Evolutionary conservation across 2,888 invertebrate genomes (phyloP).

Genomic region (Conops quadrifasciatus): DNA sequence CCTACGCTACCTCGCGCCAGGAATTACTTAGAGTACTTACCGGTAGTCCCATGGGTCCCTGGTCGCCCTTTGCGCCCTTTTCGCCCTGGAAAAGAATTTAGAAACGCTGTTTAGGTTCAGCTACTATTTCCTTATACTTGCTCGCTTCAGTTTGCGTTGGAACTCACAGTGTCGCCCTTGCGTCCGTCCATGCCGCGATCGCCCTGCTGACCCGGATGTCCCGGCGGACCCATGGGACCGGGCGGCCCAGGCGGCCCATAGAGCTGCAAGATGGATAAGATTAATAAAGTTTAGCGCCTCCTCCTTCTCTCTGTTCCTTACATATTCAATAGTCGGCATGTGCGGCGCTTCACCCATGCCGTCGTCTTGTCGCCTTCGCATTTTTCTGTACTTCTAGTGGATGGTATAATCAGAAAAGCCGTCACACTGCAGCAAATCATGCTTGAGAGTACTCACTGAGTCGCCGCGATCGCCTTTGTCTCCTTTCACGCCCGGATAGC

Average conservation of each 20-base stretch:
- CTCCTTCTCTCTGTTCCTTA: slow-evolving; percentile 49
- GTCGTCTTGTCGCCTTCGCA: slow-evolving; percentile 65
- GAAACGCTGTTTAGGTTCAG: neutral
- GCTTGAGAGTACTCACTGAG: slow-evolving; percentile 76
- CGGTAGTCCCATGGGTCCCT: slow-evolving; percentile 94
- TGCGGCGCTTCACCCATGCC: slow-evolving; percentile 66
- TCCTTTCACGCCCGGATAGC: slow-evolving; percentile 88
- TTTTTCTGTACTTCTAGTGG: slow-evolving; percentile 65
- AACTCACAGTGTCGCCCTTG: slow-evolving; percentile 80
- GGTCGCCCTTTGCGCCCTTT: slow-evolving; percentile 64
- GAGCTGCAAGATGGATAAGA: slow-evolving; percentile 61
- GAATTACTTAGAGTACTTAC: slow-evolving; percentile 70
- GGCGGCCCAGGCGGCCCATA: slow-evolving; percentile 70
- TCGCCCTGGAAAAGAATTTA: slow-evolving; percentile 55
- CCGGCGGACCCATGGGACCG: slow-evolving; percentile 79
- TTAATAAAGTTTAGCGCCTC: neutral
- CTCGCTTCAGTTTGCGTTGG: neutral
- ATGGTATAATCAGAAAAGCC: slow-evolving; percentile 46
- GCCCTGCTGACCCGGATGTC: slow-evolving; percentile 61
- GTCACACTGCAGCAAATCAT: neutral
- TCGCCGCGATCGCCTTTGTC: slow-evolving; percentile 93
- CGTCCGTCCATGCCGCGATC: slow-evolving; percentile 79
- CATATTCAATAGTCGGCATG: slow-evolving; percentile 65
- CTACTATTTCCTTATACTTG: neutral
- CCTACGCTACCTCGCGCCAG: neutral